Evolutionary conservation across 2,113 vertebrate species (phyloP).

Genomic region (Glareola pratincola): DNA sequence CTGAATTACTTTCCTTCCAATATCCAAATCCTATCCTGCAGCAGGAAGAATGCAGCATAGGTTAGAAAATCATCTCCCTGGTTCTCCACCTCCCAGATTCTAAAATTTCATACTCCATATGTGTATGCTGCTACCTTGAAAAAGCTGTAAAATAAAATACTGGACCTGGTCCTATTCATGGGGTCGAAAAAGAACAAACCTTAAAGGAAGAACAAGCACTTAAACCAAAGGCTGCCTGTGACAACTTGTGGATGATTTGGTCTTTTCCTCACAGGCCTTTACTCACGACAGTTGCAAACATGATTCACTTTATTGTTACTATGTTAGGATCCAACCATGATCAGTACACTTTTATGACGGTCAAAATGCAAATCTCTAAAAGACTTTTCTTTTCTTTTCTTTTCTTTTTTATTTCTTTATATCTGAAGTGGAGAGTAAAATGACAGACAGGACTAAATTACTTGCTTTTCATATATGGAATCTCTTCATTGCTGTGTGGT

Average conservation of each 20-base stretch:
- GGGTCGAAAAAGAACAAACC: not conserved
- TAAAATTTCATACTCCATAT: not conserved
- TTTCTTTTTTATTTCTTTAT: not conserved
- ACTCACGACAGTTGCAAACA: not conserved
- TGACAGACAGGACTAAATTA: not conserved
- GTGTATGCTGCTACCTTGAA: not conserved
- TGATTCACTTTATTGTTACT: not conserved
- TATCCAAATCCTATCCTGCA: not conserved
- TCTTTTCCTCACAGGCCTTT: not conserved
- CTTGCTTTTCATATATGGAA: not conserved
- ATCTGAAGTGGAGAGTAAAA: not conserved
- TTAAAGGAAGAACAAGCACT: not conserved
- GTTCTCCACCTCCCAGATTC: not conserved
- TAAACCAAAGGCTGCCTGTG: not conserved
- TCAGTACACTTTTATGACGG: not conserved
- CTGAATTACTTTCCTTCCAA: not conserved
- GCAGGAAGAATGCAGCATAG: not conserved
- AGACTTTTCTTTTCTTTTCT: not conserved
- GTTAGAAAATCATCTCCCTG: not conserved
- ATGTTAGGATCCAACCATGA: not conserved
- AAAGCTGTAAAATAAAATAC: not conserved
- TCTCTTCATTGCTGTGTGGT: not conserved
- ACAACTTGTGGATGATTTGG: not conserved
- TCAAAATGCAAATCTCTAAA: not conserved
- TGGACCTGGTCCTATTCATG: not conserved